Evolutionary conservation across 2,797 vertebrate species (phyloP).

Genomic region (Calcarius lapponicus): DNA sequence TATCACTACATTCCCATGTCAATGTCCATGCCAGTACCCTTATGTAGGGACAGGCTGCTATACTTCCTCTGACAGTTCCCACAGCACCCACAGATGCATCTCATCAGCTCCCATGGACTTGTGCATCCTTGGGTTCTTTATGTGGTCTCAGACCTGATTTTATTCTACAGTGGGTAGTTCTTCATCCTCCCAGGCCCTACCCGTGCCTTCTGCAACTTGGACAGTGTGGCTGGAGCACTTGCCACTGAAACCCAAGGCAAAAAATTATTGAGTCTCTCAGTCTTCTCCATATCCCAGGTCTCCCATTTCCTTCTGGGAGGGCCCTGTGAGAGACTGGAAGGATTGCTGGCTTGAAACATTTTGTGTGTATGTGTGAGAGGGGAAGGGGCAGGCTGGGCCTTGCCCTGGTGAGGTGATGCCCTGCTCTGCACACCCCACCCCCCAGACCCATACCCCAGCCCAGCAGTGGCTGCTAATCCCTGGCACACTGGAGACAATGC

Average conservation of each 20-base stretch:
- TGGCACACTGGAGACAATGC: not conserved
- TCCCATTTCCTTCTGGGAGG: not conserved
- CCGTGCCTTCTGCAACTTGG: not conserved
- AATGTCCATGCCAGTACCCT: not conserved
- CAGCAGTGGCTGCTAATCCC: not conserved
- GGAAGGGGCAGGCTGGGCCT: too few relatives aligned
- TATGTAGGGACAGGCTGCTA: not conserved
- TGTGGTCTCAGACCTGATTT: not conserved
- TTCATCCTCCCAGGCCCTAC: not conserved
- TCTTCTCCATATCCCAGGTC: not conserved
- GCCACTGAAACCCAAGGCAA: not conserved
- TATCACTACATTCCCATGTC: not conserved
- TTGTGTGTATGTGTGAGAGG: not conserved
- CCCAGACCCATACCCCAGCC: not conserved
- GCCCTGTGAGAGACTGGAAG: not conserved
- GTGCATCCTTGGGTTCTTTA: not conserved
- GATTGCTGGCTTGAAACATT: not conserved
- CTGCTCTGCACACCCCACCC: accelerated
- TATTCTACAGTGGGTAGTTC: not conserved
- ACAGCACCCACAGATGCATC: not conserved
- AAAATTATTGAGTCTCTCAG: not conserved
- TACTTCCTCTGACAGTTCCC: not conserved
- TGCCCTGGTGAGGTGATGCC: not conserved
- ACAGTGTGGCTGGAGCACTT: not conserved
- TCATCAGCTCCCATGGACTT: not conserved